A percentile compares a stretch with the other conserved stretches of the same genome.
Evolutionary conservation across 2,113 vertebrate genomes (phyloP).

Genomic region (Cochlearius cochlearius): DNA sequence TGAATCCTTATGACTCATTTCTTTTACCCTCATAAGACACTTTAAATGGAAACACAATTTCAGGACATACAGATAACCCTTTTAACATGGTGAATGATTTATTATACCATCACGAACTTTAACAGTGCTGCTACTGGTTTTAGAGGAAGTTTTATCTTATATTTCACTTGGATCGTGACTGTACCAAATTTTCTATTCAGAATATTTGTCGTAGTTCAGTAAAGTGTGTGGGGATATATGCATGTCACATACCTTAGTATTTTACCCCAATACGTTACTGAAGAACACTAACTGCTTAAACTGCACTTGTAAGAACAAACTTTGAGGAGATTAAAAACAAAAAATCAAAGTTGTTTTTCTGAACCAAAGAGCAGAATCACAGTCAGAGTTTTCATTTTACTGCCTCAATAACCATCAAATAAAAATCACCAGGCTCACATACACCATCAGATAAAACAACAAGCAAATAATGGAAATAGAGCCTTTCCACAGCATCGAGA

Average conservation of each 20-base stretch:
- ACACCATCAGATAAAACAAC: neutral
- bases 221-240: rapidly evolving
- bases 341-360: neutral
- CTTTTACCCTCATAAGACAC: neutral
- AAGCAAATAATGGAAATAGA: neutral
- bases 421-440: neutral
- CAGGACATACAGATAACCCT: neutral
- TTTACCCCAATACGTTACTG: neutral
- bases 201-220: neutral
- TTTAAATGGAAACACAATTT: neutral
- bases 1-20: neutral
- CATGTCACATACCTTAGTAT: neutral
- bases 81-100: neutral
- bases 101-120: neutral
- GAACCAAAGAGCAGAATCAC: neutral
- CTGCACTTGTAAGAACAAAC: neutral
- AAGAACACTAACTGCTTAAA: neutral
- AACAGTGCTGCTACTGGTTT: neutral
- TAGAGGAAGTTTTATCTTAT: neutral
- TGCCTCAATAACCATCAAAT: neutral
- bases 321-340: neutral
- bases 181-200: rapidly evolving
- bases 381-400: neutral
- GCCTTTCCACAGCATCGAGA: neutral
- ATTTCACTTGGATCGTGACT: neutral